These are phyloP conservation scores for Artibeus lituratus DNA, from an alignment of 2,797 vertebrate genomes.

Conservation along the genomic window DNA sequence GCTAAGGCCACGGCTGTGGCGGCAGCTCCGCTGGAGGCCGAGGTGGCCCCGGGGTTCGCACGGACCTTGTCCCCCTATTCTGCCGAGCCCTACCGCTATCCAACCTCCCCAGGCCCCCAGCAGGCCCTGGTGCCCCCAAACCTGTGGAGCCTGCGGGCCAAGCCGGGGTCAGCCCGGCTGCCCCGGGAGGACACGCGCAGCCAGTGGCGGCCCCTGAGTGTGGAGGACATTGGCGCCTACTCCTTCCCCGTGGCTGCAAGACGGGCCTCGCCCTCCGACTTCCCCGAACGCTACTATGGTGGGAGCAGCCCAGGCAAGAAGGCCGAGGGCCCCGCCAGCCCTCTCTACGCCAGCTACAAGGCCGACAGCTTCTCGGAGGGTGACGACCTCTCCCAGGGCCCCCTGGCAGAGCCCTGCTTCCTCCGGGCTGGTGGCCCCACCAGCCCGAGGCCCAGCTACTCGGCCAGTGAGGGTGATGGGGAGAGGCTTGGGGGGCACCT, in stretches of 20 bases:
- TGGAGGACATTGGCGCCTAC: constrained; percentile 92
- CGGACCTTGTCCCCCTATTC: constrained; percentile 90
- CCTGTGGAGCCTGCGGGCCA: constrained; percentile 83
- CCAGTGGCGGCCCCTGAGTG: constrained; percentile 92
- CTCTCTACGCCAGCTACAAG: constrained; percentile 87
- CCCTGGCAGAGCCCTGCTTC: constrained; percentile 88
- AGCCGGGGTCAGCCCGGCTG: constrained; percentile 81
- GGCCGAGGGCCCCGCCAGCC: constrained; percentile 85
- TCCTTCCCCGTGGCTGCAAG: constrained; percentile 82
- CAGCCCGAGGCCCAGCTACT: constrained; percentile 87
- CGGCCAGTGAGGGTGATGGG: constrained; percentile 85
- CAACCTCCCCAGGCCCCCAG: constrained; percentile 86
- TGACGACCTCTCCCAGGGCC: constrained; percentile 89
- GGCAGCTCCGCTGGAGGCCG: constrained; percentile 87
- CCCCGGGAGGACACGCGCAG: constrained; percentile 87
- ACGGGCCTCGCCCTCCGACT: constrained; percentile 89
- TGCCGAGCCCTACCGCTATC: constrained; percentile 89
- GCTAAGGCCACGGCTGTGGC: constrained; percentile 87
- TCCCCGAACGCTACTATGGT: constrained; percentile 89
- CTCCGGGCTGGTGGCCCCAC: constrained; percentile 83
- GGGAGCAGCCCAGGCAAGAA: constrained; percentile 84
- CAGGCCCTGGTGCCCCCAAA: constrained; percentile 87
- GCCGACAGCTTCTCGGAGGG: constrained; percentile 92
- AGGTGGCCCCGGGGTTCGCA: constrained; percentile 85
- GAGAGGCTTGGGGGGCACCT: constrained; percentile 89